phyloP scores from a whole-genome alignment of 2,113 vertebrate species.

The Corythaeola cristata region DNA sequence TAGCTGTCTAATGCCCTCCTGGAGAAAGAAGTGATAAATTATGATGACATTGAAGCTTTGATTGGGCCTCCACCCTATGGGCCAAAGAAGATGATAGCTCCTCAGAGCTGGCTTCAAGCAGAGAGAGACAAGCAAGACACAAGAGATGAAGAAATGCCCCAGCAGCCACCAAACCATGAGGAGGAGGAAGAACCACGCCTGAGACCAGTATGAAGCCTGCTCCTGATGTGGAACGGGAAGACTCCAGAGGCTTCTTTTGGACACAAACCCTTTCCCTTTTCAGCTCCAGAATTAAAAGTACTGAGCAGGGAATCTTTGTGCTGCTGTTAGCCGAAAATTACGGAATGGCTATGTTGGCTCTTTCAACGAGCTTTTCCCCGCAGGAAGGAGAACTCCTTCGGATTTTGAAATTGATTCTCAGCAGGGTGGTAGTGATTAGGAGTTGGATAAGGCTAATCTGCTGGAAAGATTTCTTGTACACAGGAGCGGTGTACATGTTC shows the following conservation, averaged over 20 bases:
- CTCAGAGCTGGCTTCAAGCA: slow-evolving; percentile 92
- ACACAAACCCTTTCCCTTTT: background rate
- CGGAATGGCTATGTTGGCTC: accelerated
- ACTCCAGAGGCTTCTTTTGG: background rate
- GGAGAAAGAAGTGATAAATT: slow-evolving; percentile 95
- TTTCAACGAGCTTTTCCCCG: background rate
- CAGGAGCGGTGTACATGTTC: background rate
- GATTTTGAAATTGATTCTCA: background rate
- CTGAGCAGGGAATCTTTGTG: background rate
- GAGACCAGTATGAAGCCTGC: slow-evolving; percentile 59
- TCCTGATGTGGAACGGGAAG: background rate
- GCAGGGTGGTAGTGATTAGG: background rate
- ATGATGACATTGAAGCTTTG: slow-evolving; percentile 91
- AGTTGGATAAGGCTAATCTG: background rate
- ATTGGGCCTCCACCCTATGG: slow-evolving; percentile 88
- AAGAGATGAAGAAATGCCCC: slow-evolving; percentile 81
- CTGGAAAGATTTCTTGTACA: background rate
- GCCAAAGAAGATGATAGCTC: slow-evolving; percentile 92
- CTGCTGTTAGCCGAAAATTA: background rate
- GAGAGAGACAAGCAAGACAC: slow-evolving; percentile 88
- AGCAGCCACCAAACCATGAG: slow-evolving; percentile 44
- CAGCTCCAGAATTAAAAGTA: background rate
- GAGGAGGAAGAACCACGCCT: slow-evolving; percentile 76
- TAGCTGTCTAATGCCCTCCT: slow-evolving; percentile 90
- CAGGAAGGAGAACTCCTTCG: background rate